phyloP scores from a whole-genome alignment of 1,140 invertebrate genomes.

The Scaptodrosophila lebanonensis region DNA sequence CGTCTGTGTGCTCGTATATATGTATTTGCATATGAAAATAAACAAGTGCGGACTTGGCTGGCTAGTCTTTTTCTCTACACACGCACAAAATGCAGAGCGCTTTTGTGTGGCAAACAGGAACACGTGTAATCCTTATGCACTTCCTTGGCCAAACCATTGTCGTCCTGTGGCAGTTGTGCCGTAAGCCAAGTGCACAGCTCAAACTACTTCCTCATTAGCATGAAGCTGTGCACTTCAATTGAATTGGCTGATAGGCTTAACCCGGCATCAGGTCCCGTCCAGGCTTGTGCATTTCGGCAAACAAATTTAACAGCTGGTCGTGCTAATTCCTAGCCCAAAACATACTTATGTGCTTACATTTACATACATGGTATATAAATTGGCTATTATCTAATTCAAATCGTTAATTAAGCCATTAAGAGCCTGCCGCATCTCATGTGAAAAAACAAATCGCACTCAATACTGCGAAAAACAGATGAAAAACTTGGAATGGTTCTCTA shows the following conservation, averaged over 20 bases:
- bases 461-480: too few relatives aligned
- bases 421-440: too few relatives aligned
- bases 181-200: slow-evolving; percentile 38
- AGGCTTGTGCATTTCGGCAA: too few relatives aligned
- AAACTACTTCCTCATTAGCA: slow-evolving; percentile 67
- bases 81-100: slow-evolving; percentile 9
- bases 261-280: too few relatives aligned
- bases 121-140: slow-evolving; percentile 36
- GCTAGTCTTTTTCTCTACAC: slow-evolving; percentile 26
- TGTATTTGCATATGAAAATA: slow-evolving; percentile 38
- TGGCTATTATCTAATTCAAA: too few relatives aligned
- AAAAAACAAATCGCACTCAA: too few relatives aligned
- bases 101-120: slow-evolving; percentile 15
- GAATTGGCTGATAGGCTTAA: slow-evolving; percentile 51
- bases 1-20: neutral
- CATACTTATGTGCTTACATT: too few relatives aligned
- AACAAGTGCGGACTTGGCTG: slow-evolving; percentile 26
- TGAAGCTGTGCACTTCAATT: slow-evolving; percentile 27
- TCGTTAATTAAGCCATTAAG: too few relatives aligned
- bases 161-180: slow-evolving; percentile 33
- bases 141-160: slow-evolving; percentile 12
- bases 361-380: too few relatives aligned
- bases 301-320: too few relatives aligned
- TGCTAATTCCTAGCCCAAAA: too few relatives aligned
- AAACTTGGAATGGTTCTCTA: too few relatives aligned